Conservation (phyloP, 2,113 vertebrate species). For the Elaphurus davidianus region DNA sequence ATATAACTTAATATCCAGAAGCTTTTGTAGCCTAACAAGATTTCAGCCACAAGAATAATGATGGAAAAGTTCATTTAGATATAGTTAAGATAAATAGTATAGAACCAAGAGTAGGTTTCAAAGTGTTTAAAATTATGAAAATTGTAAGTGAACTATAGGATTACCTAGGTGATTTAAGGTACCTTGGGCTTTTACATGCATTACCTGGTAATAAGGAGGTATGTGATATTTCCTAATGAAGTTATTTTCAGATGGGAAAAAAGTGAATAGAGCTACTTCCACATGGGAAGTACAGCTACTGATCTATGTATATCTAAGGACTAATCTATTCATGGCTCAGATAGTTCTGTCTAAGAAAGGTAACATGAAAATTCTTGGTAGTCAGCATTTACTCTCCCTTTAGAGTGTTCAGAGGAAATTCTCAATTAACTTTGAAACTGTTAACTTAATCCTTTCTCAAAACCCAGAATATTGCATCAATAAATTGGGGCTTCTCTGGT, state of each 20-base stretch:
- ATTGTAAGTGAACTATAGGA: neutral
- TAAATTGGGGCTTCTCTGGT: neutral
- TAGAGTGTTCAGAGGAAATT: neutral
- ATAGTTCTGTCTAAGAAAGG: neutral
- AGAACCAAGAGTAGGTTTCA: neutral
- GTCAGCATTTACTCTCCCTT: neutral
- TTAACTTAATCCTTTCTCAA: neutral
- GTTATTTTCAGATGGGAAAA: slow-evolving; percentile 24
- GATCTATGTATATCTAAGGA: neutral
- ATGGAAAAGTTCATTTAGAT: neutral
- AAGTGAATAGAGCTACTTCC: neutral
- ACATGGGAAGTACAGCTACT: neutral
- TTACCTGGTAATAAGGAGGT: neutral
- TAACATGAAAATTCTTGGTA: neutral
- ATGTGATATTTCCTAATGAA: neutral
- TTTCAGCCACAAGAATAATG: neutral
- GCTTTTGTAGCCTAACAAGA: neutral
- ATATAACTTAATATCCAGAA: neutral
- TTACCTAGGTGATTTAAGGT: neutral
- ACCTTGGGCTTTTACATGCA: neutral
- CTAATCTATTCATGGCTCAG: neutral
- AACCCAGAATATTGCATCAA: neutral
- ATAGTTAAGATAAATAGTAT: neutral
- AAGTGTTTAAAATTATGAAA: neutral
- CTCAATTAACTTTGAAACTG: neutral